phyloP scores from a whole-genome alignment of 2,797 vertebrate species.

The Falco peregrinus region DNA sequence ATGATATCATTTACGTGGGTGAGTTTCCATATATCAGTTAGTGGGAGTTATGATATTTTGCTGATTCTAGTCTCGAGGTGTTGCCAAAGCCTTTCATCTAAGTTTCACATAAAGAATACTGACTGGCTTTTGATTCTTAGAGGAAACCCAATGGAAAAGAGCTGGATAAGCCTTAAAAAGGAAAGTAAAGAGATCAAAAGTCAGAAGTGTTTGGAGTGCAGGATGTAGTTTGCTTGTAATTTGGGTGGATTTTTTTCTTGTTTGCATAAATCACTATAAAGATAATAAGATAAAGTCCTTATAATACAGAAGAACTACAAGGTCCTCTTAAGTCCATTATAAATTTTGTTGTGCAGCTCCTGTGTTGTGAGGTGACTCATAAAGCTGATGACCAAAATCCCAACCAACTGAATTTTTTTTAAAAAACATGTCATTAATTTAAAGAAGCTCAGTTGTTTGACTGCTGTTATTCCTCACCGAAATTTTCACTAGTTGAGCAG shows the following conservation, averaged over 20 bases:
- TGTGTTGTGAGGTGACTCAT: not conserved
- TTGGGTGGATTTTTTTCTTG: not conserved
- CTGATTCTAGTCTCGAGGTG: slow-evolving; percentile 52
- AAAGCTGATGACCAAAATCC: not conserved
- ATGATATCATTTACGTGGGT: slow-evolving; percentile 52
- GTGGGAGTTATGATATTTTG: slow-evolving; percentile 68
- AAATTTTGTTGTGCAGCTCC: not conserved
- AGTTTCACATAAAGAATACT: slow-evolving; percentile 27
- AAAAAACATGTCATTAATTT: not conserved
- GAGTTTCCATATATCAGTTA: slow-evolving; percentile 65
- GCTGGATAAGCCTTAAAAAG: not conserved
- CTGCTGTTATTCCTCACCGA: not conserved
- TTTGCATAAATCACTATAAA: not conserved
- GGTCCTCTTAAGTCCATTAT: not conserved
- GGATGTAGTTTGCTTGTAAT: not conserved
- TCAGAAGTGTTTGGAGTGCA: not conserved
- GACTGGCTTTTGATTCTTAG: slow-evolving; percentile 33
- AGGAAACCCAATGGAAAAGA: slow-evolving; percentile 1
- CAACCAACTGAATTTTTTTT: not conserved
- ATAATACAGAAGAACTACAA: not conserved
- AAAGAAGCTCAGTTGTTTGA: not conserved
- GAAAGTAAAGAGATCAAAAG: not conserved
- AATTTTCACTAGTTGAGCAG: not conserved
- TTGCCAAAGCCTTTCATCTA: slow-evolving; percentile 54
- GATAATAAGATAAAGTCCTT: not conserved